A percentile compares a stretch with the other conserved stretches of the same genome.
Conservation (phyloP, 2,113 vertebrate species). For the Cathartes aura region DNA sequence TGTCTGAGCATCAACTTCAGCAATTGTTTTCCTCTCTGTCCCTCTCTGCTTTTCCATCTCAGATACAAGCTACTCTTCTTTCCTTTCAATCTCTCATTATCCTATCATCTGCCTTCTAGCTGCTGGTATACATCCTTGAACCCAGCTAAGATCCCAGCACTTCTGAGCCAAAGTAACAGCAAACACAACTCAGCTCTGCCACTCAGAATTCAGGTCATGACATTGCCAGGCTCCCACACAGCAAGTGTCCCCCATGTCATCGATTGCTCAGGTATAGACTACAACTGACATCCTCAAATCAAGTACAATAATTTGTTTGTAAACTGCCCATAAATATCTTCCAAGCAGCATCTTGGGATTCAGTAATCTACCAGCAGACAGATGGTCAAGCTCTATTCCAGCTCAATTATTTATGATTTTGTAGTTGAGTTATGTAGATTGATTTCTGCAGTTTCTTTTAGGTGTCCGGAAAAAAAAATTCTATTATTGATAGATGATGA, state of each 20-base stretch:
- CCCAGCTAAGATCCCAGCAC: background rate
- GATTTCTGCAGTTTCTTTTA: background rate
- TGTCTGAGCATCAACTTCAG: background rate
- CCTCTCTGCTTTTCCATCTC: background rate
- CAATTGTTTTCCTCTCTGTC: background rate
- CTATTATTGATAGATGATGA: background rate
- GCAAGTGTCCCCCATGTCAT: background rate
- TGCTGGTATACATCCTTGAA: background rate
- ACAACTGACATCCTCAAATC: background rate
- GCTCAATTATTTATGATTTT: background rate
- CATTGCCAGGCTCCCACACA: background rate
- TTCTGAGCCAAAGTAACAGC: background rate
- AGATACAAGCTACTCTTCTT: background rate
- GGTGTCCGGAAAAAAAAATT: background rate
- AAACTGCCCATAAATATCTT: background rate
- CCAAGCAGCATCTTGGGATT: background rate
- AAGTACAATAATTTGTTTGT: background rate
- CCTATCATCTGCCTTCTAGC: background rate
- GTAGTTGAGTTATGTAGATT: background rate
- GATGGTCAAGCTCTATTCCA: background rate
- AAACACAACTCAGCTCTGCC: background rate
- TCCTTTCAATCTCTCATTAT: background rate
- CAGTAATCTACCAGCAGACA: background rate
- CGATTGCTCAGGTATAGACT: background rate
- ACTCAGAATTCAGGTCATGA: background rate